These are phyloP conservation scores for Cheilosia vulpina DNA, from an alignment of 2,888 invertebrate species.

Conservation along the genomic window DNA sequence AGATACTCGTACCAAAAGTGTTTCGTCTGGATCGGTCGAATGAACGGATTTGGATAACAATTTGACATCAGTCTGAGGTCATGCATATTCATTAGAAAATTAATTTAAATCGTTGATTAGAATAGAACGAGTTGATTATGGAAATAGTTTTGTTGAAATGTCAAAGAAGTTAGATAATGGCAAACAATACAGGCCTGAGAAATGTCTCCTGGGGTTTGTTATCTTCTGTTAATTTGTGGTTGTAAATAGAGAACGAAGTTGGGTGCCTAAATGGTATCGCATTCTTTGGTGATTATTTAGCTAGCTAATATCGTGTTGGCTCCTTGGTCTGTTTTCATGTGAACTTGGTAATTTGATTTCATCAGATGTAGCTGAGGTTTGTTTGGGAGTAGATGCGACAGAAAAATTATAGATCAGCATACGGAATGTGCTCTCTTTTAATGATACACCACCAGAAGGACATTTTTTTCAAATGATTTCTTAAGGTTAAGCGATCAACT, in stretches of 20 bases:
- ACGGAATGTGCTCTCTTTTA: too few species aligned
- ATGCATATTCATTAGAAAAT: constrained; percentile 36
- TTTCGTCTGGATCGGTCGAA: background rate
- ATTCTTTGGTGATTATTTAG: background rate
- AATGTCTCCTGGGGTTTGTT: constrained; percentile 6
- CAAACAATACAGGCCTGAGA: background rate
- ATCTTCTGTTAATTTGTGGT: background rate
- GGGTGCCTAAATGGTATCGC: background rate
- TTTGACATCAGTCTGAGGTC: constrained; percentile 1
- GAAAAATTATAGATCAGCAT: too few species aligned
- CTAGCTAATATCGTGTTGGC: background rate
- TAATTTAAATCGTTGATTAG: constrained; percentile 14
- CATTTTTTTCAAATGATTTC: too few species aligned
- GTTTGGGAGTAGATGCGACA: too few species aligned
- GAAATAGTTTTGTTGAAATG: constrained; percentile 3
- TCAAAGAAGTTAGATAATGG: constrained; percentile 8
- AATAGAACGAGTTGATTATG: constrained; percentile 18
- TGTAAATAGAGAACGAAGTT: background rate
- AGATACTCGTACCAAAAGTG: background rate
- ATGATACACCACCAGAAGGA: too few species aligned
- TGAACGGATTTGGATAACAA: constrained; percentile 9
- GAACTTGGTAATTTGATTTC: background rate
- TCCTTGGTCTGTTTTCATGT: background rate
- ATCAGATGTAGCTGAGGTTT: background rate
- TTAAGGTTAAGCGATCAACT: too few species aligned